phyloP scores from a whole-genome alignment of 2,888 invertebrate species.

The Oligia fasciuncula region DNA sequence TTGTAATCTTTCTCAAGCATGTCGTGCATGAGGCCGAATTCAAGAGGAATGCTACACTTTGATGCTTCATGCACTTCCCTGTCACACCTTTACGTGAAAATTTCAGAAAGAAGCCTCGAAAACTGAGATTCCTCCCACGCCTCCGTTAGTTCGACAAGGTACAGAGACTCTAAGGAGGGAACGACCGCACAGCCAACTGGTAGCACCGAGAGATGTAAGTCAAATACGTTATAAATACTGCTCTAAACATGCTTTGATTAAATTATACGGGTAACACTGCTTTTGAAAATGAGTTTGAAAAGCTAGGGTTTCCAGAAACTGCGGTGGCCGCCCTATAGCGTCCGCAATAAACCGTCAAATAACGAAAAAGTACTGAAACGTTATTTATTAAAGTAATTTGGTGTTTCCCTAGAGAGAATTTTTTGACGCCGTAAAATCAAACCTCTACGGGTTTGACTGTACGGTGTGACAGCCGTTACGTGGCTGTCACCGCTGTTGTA shows the following conservation, averaged over 20 bases:
- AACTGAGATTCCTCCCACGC: constrained; percentile 73
- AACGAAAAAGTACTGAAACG: background rate
- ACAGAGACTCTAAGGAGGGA: constrained; percentile 85
- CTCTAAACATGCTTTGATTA: background rate
- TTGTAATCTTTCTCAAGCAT: constrained; percentile 30
- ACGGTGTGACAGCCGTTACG: background rate
- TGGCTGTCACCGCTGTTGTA: background rate
- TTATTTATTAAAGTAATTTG: background rate
- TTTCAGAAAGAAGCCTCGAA: constrained; percentile 69
- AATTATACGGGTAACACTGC: background rate
- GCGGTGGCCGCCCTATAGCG: background rate
- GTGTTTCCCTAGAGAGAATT: too few species aligned
- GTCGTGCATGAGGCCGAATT: constrained; percentile 7
- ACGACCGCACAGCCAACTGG: constrained; percentile 82
- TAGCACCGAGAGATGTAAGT: constrained; percentile 84
- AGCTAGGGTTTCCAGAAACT: background rate
- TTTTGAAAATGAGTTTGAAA: constrained; percentile 10
- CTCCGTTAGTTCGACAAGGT: constrained; percentile 83
- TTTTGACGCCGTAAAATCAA: too few species aligned
- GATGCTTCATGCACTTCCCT: constrained; percentile 17
- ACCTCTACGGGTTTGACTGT: background rate
- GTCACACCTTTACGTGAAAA: constrained; percentile 30
- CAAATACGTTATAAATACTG: background rate
- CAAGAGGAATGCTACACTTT: background rate
- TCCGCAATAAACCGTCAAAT: background rate